A percentile compares a stretch with the other conserved stretches of the same genome.
phyloP scores from a whole-genome alignment of 2,113 vertebrate species.

The Alosa alosa region DNA sequence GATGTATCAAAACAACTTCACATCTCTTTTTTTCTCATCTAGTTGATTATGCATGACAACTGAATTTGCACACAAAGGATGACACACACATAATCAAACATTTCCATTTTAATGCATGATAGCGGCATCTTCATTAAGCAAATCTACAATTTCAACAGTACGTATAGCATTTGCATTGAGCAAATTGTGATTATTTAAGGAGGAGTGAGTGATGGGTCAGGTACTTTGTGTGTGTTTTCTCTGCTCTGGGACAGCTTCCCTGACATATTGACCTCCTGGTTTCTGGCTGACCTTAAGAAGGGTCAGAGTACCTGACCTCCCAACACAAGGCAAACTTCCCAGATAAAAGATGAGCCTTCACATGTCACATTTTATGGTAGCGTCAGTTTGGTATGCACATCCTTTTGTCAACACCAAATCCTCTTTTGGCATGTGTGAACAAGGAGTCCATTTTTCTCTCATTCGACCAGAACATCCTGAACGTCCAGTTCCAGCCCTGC shows the following conservation, averaged over 20 bases:
- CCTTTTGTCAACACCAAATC: constrained; percentile 13
- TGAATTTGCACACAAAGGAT: not conserved
- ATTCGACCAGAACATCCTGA: not conserved
- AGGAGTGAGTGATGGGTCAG: not conserved
- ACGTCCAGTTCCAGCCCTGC: not conserved
- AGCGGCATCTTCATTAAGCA: not conserved
- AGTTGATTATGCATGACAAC: not conserved
- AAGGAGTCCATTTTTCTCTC: not conserved
- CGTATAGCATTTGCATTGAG: not conserved
- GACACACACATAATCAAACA: not conserved
- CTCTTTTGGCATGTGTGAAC: not conserved
- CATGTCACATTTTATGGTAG: constrained; percentile 2
- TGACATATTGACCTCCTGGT: not conserved
- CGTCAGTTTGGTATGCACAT: not conserved
- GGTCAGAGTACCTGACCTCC: not conserved
- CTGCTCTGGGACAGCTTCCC: not conserved
- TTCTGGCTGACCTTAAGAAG: constrained; percentile 29
- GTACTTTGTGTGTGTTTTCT: not conserved
- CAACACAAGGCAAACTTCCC: not conserved
- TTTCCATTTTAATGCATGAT: not conserved
- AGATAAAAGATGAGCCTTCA: constrained; percentile 13
- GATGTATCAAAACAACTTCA: not conserved
- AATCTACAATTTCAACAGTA: not conserved
- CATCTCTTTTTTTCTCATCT: not conserved
- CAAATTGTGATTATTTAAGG: not conserved